A percentile compares a stretch with the other conserved stretches of the same genome.
Conservation (phyloP, 2,113 vertebrate genomes). For the Urocitellus parryii region DNA sequence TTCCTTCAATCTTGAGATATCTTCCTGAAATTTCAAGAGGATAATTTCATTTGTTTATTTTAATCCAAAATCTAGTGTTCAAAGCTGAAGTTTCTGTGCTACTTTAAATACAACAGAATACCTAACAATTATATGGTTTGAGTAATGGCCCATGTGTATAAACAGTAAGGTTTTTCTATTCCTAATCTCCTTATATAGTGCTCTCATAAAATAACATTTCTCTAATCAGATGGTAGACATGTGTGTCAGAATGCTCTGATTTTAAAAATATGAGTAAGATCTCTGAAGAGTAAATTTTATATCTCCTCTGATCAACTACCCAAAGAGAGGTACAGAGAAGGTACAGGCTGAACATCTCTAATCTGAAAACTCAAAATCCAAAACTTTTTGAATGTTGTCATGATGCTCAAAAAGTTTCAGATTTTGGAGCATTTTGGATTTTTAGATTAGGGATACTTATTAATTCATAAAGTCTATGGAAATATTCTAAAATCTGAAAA, state of each 20-base stretch:
- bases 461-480: neutral
- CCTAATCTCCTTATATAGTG: neutral
- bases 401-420: neutral
- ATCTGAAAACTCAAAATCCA: neutral
- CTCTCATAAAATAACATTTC: constrained; percentile 27
- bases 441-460: neutral
- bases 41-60: constrained; percentile 50
- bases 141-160: neutral
- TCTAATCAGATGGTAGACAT: neutral
- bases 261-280: constrained; percentile 16
- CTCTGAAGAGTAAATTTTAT: neutral
- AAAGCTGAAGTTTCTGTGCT: constrained; percentile 22
- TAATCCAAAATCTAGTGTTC: neutral
- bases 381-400: neutral
- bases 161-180: neutral
- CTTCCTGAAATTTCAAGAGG: neutral
- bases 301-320: constrained; percentile 11
- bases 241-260: neutral
- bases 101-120: constrained; percentile 56
- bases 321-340: neutral
- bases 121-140: neutral
- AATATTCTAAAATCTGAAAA: neutral
- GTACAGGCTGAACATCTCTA: neutral
- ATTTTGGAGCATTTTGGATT: neutral
- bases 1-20: constrained; percentile 27